A percentile compares a stretch with the other conserved stretches of the same genome.
These are phyloP conservation scores for Heterocephalus glaber DNA, from an alignment of 2,113 vertebrate species.

Conservation along the genomic window DNA sequence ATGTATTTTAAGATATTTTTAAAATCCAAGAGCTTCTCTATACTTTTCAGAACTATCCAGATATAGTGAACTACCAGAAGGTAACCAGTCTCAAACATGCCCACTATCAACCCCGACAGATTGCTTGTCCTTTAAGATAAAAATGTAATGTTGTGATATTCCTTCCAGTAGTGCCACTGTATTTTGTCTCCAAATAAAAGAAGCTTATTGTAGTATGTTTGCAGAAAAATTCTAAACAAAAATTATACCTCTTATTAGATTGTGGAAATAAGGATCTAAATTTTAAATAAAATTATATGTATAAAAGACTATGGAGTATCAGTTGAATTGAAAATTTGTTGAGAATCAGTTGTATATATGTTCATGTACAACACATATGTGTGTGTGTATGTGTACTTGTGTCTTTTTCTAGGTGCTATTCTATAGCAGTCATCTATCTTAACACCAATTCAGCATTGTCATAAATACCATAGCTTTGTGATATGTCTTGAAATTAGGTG, in stretches of 20 bases:
- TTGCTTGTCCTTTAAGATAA: constrained; percentile 93
- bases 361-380: too few species aligned
- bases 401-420: neutral
- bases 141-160: constrained; percentile 92
- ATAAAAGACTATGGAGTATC: too few species aligned
- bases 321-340: neutral
- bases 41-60: constrained; percentile 86
- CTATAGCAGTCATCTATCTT: neutral
- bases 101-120: constrained; percentile 88
- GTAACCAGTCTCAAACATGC: constrained; percentile 86
- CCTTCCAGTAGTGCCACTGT: constrained; percentile 97
- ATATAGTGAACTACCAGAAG: constrained; percentile 85
- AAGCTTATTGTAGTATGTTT: constrained; percentile 95
- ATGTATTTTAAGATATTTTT: constrained; percentile 84
- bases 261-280: constrained; percentile 99
- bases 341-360: neutral
- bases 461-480: neutral
- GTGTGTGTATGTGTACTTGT: neutral
- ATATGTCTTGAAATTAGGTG: neutral
- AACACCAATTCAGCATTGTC: neutral
- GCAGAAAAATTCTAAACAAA: constrained; percentile 94
- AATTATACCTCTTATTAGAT: constrained; percentile 99
- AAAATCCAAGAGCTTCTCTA: constrained; percentile 86
- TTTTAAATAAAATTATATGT: constrained; percentile 99
- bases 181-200: constrained; percentile 96